Base-by-base conservation (phyloP, 2,113 vertebrate species). In the Pachypanchax playfairii region DNA sequence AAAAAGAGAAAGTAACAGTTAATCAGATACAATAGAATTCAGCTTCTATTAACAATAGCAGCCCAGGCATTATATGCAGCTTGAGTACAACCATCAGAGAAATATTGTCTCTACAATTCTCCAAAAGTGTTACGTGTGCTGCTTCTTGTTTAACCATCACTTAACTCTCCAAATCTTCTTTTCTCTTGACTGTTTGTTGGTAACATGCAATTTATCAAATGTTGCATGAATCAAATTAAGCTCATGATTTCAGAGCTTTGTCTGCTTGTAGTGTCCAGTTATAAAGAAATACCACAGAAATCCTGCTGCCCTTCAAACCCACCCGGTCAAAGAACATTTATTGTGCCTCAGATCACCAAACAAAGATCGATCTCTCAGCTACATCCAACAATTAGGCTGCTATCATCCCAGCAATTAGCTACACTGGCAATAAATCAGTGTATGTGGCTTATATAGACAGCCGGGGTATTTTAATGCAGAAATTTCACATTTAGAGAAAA, bases 291-390 rank as follows among this genome's bases (percentile, higher is more conserved):
- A 50, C 28, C 69, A 58, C 62, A 63, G 70, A 79, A 63, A 72
- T 83, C 79, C 59, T 84, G 58, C 56, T 77, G 49, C 56, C 69
- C 44, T 65, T 65, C 22, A 44, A 69, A 47, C 47, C 77, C 77
- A 86, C 85, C 83, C 84, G 79, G 70, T 51, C 43, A 15, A 25
- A 26, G 51, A 84, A 60, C 67, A 83, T 85, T 80, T 58, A 78
- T 84, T 79, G 72, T 31, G 7, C 33, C 84, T 75, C 71, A 77
- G 70, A 83, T 69, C 73, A 76, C 59, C 79, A 65, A 69, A 75
- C 72, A 75, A 71, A 46, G 60, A n/a, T 88, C 79, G 70, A 86
- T 88, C 87, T 83, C 65, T 28, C 75, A 85, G 83, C 83, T 83
- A 73, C 73, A 81, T 70, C 70, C 67, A 70, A 62, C 61, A 49